These are phyloP conservation scores for Collichthys lucidus DNA, from an alignment of 2,113 vertebrate genomes.

Conservation along the genomic window DNA sequence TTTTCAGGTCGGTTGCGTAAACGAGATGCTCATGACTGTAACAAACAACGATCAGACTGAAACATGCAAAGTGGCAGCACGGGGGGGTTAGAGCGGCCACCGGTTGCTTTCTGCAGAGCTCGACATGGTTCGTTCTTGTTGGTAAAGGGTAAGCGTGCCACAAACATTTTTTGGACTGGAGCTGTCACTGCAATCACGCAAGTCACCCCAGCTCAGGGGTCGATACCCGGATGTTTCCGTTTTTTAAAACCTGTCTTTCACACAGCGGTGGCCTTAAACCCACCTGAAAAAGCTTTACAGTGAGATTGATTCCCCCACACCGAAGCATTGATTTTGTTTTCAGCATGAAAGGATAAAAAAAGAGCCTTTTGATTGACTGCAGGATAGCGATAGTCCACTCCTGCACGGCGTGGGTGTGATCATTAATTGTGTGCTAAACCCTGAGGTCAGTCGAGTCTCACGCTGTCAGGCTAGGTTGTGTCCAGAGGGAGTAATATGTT, in stretches of 20 bases:
- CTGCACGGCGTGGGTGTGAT: constrained; percentile 43
- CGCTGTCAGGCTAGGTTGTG: constrained; percentile 58
- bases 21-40: background rate
- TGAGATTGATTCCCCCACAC: constrained; percentile 43
- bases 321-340: constrained; percentile 47
- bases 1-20: background rate
- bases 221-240: background rate
- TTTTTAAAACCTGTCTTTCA: background rate
- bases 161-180: background rate
- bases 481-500: constrained; percentile 64
- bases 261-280: constrained; percentile 7
- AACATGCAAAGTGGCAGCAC: constrained; percentile 2
- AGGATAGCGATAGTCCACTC: constrained; percentile 47
- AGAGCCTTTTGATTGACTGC: constrained; percentile 62
- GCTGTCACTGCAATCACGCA: background rate
- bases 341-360: constrained; percentile 43
- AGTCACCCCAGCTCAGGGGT: constrained; percentile 1
- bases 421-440: constrained; percentile 67
- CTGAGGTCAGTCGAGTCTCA: constrained; percentile 62
- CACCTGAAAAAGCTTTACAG: constrained; percentile 33
- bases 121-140: background rate
- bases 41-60: background rate
- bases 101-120: constrained; percentile 8
- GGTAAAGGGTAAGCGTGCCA: constrained; percentile 46
- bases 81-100: background rate